Evolutionary conservation across 2,113 vertebrate species (phyloP).

Genomic region (Cavia aperea): DNA sequence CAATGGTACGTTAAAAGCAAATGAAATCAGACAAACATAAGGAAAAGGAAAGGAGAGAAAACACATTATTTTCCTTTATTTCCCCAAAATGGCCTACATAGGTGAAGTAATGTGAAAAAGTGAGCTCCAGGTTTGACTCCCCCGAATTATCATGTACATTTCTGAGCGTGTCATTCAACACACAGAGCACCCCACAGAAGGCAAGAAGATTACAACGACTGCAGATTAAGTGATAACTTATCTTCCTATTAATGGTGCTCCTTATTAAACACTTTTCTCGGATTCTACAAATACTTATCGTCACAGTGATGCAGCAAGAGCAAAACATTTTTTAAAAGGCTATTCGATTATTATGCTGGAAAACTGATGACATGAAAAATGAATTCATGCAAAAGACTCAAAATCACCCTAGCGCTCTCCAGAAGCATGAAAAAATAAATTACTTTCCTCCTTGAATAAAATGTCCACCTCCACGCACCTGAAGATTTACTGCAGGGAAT

Average conservation of each 20-base stretch:
- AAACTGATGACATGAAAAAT: background rate
- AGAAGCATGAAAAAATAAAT: constrained; percentile 13
- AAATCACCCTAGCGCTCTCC: constrained; percentile 19
- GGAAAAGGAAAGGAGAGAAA: background rate
- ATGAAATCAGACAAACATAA: background rate
- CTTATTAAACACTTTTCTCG: background rate
- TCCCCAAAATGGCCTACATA: background rate
- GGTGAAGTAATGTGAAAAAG: background rate
- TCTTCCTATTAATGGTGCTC: background rate
- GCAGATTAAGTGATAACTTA: background rate
- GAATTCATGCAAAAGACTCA: constrained; percentile 3
- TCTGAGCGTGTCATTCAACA: background rate
- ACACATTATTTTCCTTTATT: background rate
- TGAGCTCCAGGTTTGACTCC: background rate
- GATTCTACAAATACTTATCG: background rate
- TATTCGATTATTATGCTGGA: constrained; percentile 17
- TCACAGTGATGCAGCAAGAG: background rate
- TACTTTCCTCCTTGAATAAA: background rate
- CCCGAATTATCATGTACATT: background rate
- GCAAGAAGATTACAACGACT: background rate
- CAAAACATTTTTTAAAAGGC: background rate
- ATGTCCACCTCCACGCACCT: background rate
- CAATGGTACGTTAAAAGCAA: background rate
- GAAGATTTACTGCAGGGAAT: constrained; percentile 10
- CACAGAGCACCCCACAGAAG: background rate